Percentiles rank a stretch among this genome's conserved stretches.
These are phyloP conservation scores for Mobula birostris DNA, from an alignment of 2,113 vertebrate genomes.

Conservation along the genomic window DNA sequence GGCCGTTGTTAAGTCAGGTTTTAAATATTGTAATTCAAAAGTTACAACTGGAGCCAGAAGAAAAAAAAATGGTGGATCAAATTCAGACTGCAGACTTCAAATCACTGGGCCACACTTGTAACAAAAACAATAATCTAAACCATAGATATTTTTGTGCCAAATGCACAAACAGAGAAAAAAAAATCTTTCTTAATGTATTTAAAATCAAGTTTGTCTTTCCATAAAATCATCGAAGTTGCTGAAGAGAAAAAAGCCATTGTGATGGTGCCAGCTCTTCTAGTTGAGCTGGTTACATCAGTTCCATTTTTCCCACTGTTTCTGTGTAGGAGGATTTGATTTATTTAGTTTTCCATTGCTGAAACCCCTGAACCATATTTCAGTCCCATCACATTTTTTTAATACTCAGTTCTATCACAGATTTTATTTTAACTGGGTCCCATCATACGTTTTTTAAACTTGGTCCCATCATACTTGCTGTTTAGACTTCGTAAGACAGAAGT, in stretches of 20 bases:
- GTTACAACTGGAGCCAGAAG: neutral
- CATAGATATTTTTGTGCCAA: neutral
- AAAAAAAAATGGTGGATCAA: neutral
- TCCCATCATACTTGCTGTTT: neutral
- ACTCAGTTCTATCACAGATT: too few species aligned
- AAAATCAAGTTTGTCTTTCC: neutral
- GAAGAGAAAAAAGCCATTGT: neutral
- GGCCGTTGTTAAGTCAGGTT: neutral
- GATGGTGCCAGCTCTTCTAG: neutral
- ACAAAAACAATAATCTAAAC: neutral
- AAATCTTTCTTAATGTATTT: neutral
- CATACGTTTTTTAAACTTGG: too few species aligned
- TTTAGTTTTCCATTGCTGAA: neutral
- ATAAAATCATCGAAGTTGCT: neutral
- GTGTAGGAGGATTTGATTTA: neutral
- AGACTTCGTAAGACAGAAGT: too few species aligned
- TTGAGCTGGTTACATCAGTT: neutral
- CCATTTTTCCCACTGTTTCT: neutral
- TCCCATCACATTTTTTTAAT: neutral
- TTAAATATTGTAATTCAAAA: neutral
- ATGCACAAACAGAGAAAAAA: neutral
- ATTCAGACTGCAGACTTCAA: neutral
- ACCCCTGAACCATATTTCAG: neutral
- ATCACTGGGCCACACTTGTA: neutral
- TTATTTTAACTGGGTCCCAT: too few species aligned